Evolutionary conservation across 2,797 vertebrate species (phyloP), one percentile per base, ranked within the genome.

Genomic region (Neopelma chrysocephalum): DNA sequence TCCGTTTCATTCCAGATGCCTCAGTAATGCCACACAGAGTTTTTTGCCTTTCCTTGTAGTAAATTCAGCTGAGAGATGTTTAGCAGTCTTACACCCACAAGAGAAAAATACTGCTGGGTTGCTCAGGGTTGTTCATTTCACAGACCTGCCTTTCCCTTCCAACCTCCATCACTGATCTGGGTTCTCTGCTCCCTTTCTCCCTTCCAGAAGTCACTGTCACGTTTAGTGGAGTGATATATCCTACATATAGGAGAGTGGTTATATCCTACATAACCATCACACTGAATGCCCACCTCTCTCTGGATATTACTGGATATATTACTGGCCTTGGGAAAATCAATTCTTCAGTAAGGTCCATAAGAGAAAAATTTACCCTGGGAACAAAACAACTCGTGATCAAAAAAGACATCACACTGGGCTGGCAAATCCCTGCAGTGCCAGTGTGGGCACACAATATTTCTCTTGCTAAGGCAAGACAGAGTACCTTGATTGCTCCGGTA

Each of bases 401-500:
- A 87, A 75, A 42, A 61, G 20, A 22, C 14, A 17, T 17, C 53
- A 38, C 6, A 6, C 9, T 32, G 26, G 20, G 56, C 57, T 53
- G 32, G 26, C 53, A 12, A 29, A 58, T 25, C 60, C 31, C 40
- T 75, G 7, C 9, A 27, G 25, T 26, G 45, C 12, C 34, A 21
- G 15, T 2, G 4, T 0, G 7, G 43, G 43, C 82, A 50, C 42
- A 31, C 12, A 4, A 14, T 5, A 12, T 56, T 62, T 54, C 11
- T 13, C 23, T 38, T 43, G 7, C 29, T 13, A 4, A 21, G 42
- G 75, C 42, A 70, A 10, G 25, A 8, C 10, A 60, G 7, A 16
- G 22, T 97, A 99, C 99, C 99, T 99, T 99, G 97, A 99, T 99
- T 90, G 99, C 99, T 95, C 99, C 99, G 32, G 99, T 99, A 91